phyloP scores from a whole-genome alignment of 2,797 vertebrate species.

The Macropodus opercularis region DNA sequence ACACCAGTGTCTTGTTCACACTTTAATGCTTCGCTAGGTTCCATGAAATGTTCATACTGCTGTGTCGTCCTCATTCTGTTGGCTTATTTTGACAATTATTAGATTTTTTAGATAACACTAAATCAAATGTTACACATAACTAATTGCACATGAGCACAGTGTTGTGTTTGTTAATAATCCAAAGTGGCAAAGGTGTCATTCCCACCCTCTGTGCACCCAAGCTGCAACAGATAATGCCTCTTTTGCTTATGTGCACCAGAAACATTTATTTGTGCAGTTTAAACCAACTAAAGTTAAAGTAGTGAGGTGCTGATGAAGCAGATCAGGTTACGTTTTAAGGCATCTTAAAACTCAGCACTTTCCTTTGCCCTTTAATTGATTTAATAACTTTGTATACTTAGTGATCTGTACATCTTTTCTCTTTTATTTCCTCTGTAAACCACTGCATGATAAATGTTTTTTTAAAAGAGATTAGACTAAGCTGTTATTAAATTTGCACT shows the following conservation, averaged over 20 bases:
- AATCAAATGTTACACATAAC: conserved; percentile 12
- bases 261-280: conserved; percentile 10
- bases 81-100: conserved; percentile 21
- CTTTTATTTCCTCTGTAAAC: conserved; percentile 7
- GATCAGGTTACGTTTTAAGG: neutral
- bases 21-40: conserved; percentile 34
- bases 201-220: conserved; percentile 27
- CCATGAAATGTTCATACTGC: conserved; percentile 30
- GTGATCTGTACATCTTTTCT: neutral
- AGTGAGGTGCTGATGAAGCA: neutral
- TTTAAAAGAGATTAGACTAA: neutral
- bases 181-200: conserved; percentile 21
- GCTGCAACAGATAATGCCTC: conserved; percentile 26
- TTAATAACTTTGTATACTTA: neutral
- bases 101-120: neutral
- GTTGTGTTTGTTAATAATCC: conserved; percentile 20
- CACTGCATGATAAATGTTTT: neutral
- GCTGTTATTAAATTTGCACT: conserved; percentile 16
- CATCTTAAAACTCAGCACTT: conserved; percentile 3
- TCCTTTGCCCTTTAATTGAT: conserved; percentile 2
- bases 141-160: conserved; percentile 31
- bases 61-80: conserved; percentile 18
- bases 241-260: conserved; percentile 20
- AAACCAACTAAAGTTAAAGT: conserved; percentile 12
- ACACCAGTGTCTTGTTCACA: conserved; percentile 35